Evolutionary conservation across 2,888 invertebrate species (phyloP).

Genomic region (Allolobophora icterica): DNA sequence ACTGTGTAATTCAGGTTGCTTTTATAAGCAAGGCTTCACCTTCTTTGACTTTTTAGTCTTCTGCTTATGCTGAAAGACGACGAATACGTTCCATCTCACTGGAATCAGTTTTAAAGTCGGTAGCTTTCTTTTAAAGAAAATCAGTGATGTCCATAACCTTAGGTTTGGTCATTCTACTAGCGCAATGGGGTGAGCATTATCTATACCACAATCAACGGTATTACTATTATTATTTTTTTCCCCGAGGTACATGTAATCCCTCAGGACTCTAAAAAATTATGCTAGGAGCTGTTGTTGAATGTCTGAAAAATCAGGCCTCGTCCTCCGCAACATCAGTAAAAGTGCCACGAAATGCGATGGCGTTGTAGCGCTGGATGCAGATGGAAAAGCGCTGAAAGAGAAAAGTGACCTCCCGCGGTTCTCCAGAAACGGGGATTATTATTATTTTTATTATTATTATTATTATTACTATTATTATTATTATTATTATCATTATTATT

Average conservation of each 20-base stretch:
- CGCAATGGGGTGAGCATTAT: neutral
- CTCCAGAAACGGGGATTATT: no score
- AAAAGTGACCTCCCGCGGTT: no score
- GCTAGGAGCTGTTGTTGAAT: no score
- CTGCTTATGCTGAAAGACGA: neutral
- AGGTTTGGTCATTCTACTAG: neutral
- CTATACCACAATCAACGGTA: neutral
- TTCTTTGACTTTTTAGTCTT: neutral
- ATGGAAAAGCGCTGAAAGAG: no score
- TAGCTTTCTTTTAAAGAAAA: neutral
- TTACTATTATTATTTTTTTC: no score
- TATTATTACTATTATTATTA: neutral
- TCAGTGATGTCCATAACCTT: neutral
- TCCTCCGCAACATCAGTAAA: no score
- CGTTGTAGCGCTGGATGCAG: no score
- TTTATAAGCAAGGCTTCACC: neutral
- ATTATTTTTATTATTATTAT: neutral
- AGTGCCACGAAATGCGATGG: no score
- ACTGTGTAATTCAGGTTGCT: neutral
- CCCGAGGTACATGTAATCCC: no score
- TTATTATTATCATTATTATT: no score
- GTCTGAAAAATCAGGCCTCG: no score
- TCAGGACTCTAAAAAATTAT: no score
- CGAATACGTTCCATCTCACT: neutral
- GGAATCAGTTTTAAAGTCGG: neutral